These are phyloP conservation scores for Leptodactylus fallax DNA, from an alignment of 2,797 vertebrate genomes.

Conservation along the genomic window DNA sequence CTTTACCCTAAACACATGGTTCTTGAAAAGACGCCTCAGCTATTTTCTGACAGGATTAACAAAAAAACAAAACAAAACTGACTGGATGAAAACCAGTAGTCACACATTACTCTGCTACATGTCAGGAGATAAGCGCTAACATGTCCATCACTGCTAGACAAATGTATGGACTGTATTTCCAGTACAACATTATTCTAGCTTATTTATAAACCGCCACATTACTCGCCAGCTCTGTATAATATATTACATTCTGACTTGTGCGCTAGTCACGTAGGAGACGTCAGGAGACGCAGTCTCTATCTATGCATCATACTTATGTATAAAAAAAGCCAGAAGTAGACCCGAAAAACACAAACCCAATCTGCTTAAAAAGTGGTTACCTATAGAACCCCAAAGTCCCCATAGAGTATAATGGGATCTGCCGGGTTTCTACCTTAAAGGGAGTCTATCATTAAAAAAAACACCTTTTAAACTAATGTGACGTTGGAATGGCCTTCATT, in stretches of 20 bases:
- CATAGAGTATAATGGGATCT: too few species aligned
- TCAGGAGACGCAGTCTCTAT: too few species aligned
- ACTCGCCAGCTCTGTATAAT: not conserved
- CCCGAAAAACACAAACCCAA: too few species aligned
- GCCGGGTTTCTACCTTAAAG: too few species aligned
- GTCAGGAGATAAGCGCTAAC: not conserved
- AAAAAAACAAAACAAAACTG: not conserved
- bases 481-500: too few species aligned
- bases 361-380: too few species aligned
- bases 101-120: not conserved
- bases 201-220: not conserved
- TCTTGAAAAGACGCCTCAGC: not conserved
- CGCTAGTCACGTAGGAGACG: not conserved
- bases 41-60: not conserved
- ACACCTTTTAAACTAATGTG: too few species aligned
- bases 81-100: not conserved
- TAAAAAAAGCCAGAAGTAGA: too few species aligned
- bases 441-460: too few species aligned
- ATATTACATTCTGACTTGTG: too few species aligned
- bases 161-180: not conserved
- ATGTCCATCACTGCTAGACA: not conserved
- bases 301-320: too few species aligned
- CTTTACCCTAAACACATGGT: conserved; percentile 30
- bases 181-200: not conserved
- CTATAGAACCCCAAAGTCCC: too few species aligned